A percentile compares a stretch with the other conserved stretches of the same genome.
These are phyloP conservation scores for Melikaiella ostensackeni DNA, from an alignment of 2,888 invertebrate genomes.

Conservation along the genomic window DNA sequence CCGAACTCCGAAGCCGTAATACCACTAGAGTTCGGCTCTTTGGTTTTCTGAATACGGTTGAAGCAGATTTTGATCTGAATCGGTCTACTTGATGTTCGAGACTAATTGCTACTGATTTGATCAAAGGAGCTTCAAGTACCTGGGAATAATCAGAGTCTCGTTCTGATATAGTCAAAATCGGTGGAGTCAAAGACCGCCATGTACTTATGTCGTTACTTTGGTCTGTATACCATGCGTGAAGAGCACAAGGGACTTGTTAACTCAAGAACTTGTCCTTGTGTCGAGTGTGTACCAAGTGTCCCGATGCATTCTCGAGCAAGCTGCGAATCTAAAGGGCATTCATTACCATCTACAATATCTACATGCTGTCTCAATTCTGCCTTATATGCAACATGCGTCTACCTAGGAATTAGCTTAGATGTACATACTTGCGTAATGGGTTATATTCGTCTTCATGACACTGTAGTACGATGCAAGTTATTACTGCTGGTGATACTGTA, in stretches of 20 bases:
- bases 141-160: constrained; percentile 19
- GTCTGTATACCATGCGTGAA: constrained; percentile 29
- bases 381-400: background rate
- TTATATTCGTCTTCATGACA: constrained; percentile 4
- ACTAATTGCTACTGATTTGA: background rate
- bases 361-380: background rate
- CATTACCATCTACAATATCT: constrained; percentile 61
- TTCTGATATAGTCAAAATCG: constrained; percentile 23
- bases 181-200: constrained; percentile 21
- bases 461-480: background rate
- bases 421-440: background rate
- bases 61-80: background rate
- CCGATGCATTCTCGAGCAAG: constrained; percentile 54
- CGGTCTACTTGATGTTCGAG: background rate
- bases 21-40: background rate
- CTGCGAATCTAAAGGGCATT: constrained; percentile 61
- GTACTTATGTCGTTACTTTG: constrained; percentile 2
- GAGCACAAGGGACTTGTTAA: constrained; percentile 55
- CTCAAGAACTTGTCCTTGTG: constrained; percentile 41
- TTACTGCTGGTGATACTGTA: background rate
- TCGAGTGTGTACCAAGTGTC: constrained; percentile 51
- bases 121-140: background rate
- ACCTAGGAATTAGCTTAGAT: constrained; percentile 3
- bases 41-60: background rate
- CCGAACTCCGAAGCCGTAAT: background rate